phyloP scores from a whole-genome alignment of 2,888 invertebrate species.

The Cerceris rybyensis region DNA sequence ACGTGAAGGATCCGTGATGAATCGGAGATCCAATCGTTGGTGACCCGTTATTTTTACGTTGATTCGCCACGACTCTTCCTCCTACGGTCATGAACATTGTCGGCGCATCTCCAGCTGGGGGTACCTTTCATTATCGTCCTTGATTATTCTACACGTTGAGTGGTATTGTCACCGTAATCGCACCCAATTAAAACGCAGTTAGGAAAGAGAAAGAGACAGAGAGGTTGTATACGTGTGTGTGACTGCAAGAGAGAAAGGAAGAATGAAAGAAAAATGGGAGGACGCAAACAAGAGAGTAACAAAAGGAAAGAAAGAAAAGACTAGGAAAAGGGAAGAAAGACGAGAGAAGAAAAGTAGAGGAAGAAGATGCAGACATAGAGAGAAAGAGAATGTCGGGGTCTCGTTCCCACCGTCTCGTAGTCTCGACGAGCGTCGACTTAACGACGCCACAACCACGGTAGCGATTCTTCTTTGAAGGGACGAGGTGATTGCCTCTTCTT shows the following conservation, averaged over 20 bases:
- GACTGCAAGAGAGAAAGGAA: conserved; percentile 1
- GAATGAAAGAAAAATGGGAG: conserved; percentile 14
- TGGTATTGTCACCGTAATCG: conserved; percentile 70
- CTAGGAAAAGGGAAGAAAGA: conserved; percentile 11
- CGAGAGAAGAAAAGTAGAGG: background rate
- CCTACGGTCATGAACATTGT: conserved; percentile 3
- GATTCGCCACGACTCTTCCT: conserved; percentile 36
- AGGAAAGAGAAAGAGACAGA: conserved; percentile 33
- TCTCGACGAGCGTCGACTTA: conserved; percentile 67
- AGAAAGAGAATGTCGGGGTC: conserved; percentile 37
- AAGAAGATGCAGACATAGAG: conserved; percentile 5
- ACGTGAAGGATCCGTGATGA: conserved; percentile 28
- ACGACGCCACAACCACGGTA: conserved; percentile 63
- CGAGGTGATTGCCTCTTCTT: conserved; percentile 63
- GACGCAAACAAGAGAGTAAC: conserved; percentile 3
- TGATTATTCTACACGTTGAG: conserved; percentile 62
- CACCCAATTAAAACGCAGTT: conserved; percentile 74
- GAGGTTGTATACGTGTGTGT: background rate
- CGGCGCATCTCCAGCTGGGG: conserved; percentile 15
- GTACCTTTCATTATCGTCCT: conserved; percentile 61
- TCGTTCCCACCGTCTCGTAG: conserved; percentile 66
- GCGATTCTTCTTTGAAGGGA: conserved; percentile 59
- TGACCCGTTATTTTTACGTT: conserved; percentile 43
- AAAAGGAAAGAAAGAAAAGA: background rate
- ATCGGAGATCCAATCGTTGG: conserved; percentile 42